Evolutionary conservation across 2,113 vertebrate genomes (phyloP), one percentile per base, ranked within the genome.

Genomic region (Boulengeromyrus knoepffleri): DNA sequence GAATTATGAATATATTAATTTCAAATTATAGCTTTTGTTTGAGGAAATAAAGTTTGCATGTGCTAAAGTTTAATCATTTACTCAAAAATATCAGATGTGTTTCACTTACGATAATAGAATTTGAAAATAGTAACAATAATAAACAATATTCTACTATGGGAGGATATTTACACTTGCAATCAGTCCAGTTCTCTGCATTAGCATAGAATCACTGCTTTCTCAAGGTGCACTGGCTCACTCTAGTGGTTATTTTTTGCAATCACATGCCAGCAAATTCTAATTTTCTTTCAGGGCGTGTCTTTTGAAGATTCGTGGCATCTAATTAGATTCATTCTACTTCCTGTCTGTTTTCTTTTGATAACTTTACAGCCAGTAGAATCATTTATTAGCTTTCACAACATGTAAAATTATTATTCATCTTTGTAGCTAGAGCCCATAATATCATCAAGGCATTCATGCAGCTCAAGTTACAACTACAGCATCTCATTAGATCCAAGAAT

Each of bases 201-300:
- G 7, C 8, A 8, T 85, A 85, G n/a, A 56, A 85, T 36, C 52
- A 31, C 49, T 19, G 17, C 15, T 88, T 88, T 85, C 7, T 19
- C 17, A 90, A 85, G 80, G 80, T 58, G 21, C 89, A 66, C 58
- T 85, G 31, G 80, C 53, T 47, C 89, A 15, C 89, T 90, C 89
- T 90, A 86, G 89, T 90, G 89, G 89, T 6, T 45, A 5, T 47
- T 13, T 46, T 31, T 39, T 66, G 45, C 24, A 17, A 86, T n/a
- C 17, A 49, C 88, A 89, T 56, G 13, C 45, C 42, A 7, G 46
- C 39, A 89, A 88, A 89, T 47, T 80, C 6, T 4, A 85, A n/a
- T 85, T 85, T 9, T 46, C 45, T 85, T 24, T 83, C 36, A 6
- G 36, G 42, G 27, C 17, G 39, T 83, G 36, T 21, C 77, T 15